Evolutionary conservation across 2,797 vertebrate species (phyloP).

Genomic region (Galaxias olidus): DNA sequence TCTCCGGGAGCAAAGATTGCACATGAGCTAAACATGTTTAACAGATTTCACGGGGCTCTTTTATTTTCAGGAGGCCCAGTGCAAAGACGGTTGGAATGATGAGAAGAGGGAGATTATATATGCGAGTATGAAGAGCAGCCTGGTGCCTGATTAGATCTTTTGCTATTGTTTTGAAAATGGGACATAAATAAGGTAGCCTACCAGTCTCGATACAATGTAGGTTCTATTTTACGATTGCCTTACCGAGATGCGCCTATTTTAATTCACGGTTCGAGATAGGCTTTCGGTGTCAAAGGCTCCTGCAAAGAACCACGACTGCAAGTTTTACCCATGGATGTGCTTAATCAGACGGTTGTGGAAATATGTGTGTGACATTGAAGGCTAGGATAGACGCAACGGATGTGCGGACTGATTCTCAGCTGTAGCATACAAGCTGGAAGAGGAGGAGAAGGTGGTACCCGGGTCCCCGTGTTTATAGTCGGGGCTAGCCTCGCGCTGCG

Average conservation of each 20-base stretch:
- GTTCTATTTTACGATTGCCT: conserved; percentile 1
- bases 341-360: conserved; percentile 35
- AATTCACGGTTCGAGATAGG: conserved; percentile 22
- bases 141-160: too few relatives aligned
- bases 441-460: conserved; percentile 50
- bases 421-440: conserved; percentile 41
- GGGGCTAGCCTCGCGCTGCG: conserved; percentile 43
- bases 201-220: too few relatives aligned
- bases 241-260: conserved; percentile 22
- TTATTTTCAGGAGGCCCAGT: too few relatives aligned
- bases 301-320: conserved; percentile 2
- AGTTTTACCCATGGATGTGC: conserved; percentile 56
- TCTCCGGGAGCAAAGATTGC: too few relatives aligned
- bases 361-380: conserved; percentile 54
- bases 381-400: conserved; percentile 42
- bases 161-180: too few relatives aligned
- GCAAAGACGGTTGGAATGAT: too few relatives aligned
- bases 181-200: too few relatives aligned
- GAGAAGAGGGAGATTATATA: too few relatives aligned
- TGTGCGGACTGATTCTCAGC: conserved; percentile 46
- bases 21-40: too few relatives aligned
- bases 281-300: conserved; percentile 11
- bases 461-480: conserved; percentile 38
- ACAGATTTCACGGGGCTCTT: too few relatives aligned
- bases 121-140: too few relatives aligned